These are phyloP conservation scores for Pluvialis apricaria DNA, from an alignment of 2,113 vertebrate species.

Conservation along the genomic window DNA sequence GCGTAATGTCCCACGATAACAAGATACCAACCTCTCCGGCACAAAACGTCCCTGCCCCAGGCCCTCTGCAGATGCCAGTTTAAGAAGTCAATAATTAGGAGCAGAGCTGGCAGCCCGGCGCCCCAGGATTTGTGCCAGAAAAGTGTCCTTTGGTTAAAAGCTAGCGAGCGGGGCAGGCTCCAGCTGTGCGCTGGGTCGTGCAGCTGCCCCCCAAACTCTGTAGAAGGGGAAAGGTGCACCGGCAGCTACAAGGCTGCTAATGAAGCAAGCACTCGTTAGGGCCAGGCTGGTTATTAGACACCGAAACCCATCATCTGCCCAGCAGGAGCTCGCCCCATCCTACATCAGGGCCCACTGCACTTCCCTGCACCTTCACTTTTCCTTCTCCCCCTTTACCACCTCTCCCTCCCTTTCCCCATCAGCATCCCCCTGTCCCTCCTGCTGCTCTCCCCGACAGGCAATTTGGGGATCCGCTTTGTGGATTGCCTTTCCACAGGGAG, in stretches of 20 bases:
- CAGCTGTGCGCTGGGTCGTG: neutral
- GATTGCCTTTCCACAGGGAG: neutral
- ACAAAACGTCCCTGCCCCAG: neutral
- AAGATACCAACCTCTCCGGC: neutral
- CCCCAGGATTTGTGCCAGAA: neutral
- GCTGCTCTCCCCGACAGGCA: fast-evolving
- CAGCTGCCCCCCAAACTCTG: fast-evolving
- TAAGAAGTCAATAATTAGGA: neutral
- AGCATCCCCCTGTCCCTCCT: neutral
- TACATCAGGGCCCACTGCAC: neutral
- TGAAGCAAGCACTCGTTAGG: neutral
- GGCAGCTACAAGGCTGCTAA: neutral
- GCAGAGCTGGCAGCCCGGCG: neutral
- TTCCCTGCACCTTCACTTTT: neutral
- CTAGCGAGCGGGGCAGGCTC: neutral
- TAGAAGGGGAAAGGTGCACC: neutral
- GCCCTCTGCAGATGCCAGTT: neutral
- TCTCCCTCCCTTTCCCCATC: neutral
- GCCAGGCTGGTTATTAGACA: neutral
- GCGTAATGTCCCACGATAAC: neutral
- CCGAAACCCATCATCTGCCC: neutral
- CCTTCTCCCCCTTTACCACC: neutral
- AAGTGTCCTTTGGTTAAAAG: neutral
- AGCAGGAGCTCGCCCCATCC: neutral
- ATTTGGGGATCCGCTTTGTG: neutral